A percentile compares a stretch with the other conserved stretches of the same genome.
Conservation (phyloP, 2,797 vertebrate genomes). For the Anguilla marmorata region DNA sequence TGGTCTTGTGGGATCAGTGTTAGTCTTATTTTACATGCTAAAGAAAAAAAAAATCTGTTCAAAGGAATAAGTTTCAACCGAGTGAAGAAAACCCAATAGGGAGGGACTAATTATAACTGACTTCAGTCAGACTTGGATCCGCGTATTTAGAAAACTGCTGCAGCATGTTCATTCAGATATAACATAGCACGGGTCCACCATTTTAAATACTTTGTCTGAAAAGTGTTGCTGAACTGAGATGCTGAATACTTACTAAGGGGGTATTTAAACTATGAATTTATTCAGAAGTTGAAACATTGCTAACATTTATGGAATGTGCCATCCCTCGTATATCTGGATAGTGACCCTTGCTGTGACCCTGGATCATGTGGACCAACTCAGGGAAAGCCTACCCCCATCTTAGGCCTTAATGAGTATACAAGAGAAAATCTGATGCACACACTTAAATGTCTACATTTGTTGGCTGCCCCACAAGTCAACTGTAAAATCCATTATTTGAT, state of each 20-base stretch:
- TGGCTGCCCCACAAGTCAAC: not conserved
- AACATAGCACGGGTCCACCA: not conserved
- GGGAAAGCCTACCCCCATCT: not conserved
- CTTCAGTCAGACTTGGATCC: not conserved
- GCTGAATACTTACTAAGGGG: not conserved
- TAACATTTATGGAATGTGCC: not conserved
- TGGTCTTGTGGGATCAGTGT: not conserved
- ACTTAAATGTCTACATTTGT: not conserved
- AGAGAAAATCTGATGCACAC: not conserved
- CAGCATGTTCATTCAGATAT: not conserved
- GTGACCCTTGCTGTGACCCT: not conserved
- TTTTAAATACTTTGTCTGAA: not conserved
- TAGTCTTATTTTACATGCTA: not conserved
- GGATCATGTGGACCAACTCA: conserved; percentile 1
- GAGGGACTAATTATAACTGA: not conserved
- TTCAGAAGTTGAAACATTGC: not conserved
- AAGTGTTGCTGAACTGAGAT: not conserved
- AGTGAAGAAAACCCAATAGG: not conserved
- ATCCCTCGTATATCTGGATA: not conserved
- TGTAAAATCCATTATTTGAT: not conserved
- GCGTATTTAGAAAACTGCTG: not conserved
- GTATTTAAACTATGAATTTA: not conserved
- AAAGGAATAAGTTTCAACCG: not conserved
- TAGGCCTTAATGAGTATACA: not conserved
- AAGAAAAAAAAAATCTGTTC: not conserved